Conservation (phyloP, 2,888 invertebrate species). For the Calameuta filiformis region DNA sequence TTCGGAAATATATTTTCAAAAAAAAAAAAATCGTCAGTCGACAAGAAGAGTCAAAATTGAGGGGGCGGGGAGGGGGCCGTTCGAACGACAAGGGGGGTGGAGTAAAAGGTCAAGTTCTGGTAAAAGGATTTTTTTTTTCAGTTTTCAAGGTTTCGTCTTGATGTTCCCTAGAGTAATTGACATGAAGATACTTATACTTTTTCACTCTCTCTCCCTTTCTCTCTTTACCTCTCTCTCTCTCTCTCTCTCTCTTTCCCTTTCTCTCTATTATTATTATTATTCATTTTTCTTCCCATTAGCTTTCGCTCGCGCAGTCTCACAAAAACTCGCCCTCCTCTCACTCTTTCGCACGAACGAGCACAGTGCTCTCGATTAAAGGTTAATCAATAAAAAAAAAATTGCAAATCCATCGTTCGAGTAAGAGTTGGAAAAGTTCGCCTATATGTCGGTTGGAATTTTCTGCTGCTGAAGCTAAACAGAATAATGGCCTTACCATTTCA, state of each 20-base stretch:
- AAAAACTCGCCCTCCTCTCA: neutral
- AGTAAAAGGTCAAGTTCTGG: constrained; percentile 37
- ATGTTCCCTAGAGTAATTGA: constrained; percentile 89
- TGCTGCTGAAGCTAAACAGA: neutral
- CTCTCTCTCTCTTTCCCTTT: neutral
- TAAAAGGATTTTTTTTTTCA: constrained; percentile 36
- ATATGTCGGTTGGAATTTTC: neutral
- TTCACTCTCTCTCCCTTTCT: constrained; percentile 27
- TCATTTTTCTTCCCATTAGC: neutral
- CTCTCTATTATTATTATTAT: neutral
- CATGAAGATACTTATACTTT: constrained; percentile 76
- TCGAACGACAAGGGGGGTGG: constrained; percentile 34
- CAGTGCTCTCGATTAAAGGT: neutral
- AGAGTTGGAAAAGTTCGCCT: neutral
- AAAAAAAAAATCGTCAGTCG: constrained; percentile 14
- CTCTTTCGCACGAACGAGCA: neutral
- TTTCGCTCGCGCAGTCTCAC: neutral
- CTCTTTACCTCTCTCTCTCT: too few relatives aligned
- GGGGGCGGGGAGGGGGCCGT: constrained; percentile 9
- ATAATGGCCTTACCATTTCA: neutral
- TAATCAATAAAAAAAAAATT: neutral
- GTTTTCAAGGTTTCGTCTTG: constrained; percentile 29
- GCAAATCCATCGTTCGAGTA: neutral
- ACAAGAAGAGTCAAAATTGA: neutral
- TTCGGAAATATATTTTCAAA: neutral